Percentiles rank a stretch among this genome's conserved stretches.
Conservation (phyloP, 2,797 vertebrate species). For the Chelidonichthys spinosus region DNA sequence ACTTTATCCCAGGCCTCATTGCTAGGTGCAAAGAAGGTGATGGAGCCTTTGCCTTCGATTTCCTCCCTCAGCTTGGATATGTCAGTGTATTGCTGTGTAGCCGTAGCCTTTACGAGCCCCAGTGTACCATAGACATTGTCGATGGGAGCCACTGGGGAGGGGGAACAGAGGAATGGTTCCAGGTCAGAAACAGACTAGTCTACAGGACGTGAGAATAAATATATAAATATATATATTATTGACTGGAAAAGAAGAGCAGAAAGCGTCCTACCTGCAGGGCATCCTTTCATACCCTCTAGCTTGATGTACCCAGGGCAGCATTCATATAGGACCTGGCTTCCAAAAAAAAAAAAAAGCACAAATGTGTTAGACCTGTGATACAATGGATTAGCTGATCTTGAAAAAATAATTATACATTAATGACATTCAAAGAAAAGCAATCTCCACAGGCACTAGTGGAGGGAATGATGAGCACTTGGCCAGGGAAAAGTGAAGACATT, state of each 20-base stretch:
- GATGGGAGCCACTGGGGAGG: constrained; percentile 90
- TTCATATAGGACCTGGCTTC: constrained; percentile 91
- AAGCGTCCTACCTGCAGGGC: constrained; percentile 90
- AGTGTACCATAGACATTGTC: constrained; percentile 93
- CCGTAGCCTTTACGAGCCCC: constrained; percentile 87
- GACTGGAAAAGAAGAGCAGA: neutral
- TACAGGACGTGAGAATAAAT: neutral
- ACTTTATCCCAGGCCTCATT: constrained; percentile 93
- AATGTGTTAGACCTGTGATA: neutral
- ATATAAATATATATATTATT: neutral
- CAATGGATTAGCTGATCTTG: neutral
- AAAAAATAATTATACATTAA: neutral
- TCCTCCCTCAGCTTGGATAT: constrained; percentile 89
- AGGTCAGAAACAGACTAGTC: neutral
- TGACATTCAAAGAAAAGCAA: constrained; percentile 21
- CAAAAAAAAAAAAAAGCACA: constrained; percentile 7
- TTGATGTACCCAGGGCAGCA: constrained; percentile 97
- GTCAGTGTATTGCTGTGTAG: constrained; percentile 88
- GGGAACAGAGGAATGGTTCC: constrained; percentile 9
- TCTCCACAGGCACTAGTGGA: neutral
- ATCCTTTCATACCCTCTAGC: constrained; percentile 90
- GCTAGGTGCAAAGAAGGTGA: constrained; percentile 94
- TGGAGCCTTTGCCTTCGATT: constrained; percentile 90
- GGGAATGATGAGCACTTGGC: constrained; percentile 22
- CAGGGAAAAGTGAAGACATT: neutral